Conservation (phyloP, 2,797 vertebrate genomes). For the Artibeus lituratus region DNA sequence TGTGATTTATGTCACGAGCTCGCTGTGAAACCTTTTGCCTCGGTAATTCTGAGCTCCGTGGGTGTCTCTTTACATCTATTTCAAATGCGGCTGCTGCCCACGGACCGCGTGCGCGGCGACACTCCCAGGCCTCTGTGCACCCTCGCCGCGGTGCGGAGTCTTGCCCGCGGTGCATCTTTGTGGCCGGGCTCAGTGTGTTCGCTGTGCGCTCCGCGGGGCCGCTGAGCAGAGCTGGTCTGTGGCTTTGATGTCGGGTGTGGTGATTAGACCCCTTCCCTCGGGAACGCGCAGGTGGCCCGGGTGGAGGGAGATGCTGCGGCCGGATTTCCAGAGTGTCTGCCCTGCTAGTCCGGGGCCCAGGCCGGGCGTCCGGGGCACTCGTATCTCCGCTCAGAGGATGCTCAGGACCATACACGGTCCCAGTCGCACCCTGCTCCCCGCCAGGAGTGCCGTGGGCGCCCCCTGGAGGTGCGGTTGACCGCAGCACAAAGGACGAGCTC, state of each 20-base stretch:
- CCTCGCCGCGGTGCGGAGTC: neutral
- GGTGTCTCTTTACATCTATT: conserved; percentile 64
- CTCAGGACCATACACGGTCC: accelerated
- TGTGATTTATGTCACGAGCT: conserved; percentile 59
- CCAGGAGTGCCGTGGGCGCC: neutral
- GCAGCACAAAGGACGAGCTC: neutral
- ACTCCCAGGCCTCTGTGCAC: neutral
- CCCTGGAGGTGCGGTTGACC: neutral
- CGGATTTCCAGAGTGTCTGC: neutral
- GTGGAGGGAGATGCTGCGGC: neutral
- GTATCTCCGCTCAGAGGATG: neutral
- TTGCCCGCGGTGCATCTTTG: neutral
- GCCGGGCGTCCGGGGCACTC: neutral
- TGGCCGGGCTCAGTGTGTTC: neutral
- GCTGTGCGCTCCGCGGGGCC: neutral
- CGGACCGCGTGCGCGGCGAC: neutral
- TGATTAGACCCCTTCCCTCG: neutral
- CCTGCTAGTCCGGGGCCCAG: neutral
- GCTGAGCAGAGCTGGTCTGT: neutral
- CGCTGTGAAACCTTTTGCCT: conserved; percentile 62
- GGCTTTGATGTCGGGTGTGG: neutral
- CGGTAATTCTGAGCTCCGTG: conserved; percentile 52
- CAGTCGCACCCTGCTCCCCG: neutral
- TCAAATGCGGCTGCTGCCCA: conserved; percentile 41
- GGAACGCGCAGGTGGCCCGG: neutral